Evolutionary conservation across 2,888 invertebrate species (phyloP).

Genomic region (Eugnorisma glareosa): DNA sequence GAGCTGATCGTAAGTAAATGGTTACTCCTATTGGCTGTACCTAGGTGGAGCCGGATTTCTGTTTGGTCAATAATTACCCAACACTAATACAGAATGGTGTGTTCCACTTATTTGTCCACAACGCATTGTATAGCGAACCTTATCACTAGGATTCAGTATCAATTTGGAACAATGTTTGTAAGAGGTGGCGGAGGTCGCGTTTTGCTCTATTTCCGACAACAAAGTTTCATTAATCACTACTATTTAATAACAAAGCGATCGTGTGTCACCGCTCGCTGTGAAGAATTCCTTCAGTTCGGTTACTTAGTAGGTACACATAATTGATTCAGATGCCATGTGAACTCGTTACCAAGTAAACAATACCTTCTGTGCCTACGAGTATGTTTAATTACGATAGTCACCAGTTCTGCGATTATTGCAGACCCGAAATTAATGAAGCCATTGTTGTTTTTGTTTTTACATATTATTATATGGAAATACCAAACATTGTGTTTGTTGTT

Average conservation of each 20-base stretch:
- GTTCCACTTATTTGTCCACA: not conserved
- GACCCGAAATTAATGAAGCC: constrained; percentile 5
- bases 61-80: not conserved
- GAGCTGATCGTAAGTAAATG: not conserved
- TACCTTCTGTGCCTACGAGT: constrained; percentile 12
- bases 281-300: constrained; percentile 7
- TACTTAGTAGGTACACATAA: no score
- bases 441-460: constrained; percentile 34
- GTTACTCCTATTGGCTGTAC: not conserved
- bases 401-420: constrained; percentile 4
- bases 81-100: not conserved
- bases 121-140: not conserved
- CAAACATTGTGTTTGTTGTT: constrained; percentile 20
- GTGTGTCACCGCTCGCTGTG: not conserved
- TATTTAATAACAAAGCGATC: constrained; percentile 10
- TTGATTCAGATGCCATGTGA: constrained; percentile 36
- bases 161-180: constrained; percentile 1
- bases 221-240: constrained; percentile 28
- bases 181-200: constrained; percentile 19
- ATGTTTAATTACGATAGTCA: not conserved
- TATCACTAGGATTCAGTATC: not conserved
- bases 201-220: constrained; percentile 31
- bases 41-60: no score
- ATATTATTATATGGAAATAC: not conserved
- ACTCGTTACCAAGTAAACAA: constrained; percentile 7